Evolutionary conservation across 1,140 invertebrate species (phyloP), one percentile per base, ranked within the genome.

Genomic region (Megathymus violae): DNA sequence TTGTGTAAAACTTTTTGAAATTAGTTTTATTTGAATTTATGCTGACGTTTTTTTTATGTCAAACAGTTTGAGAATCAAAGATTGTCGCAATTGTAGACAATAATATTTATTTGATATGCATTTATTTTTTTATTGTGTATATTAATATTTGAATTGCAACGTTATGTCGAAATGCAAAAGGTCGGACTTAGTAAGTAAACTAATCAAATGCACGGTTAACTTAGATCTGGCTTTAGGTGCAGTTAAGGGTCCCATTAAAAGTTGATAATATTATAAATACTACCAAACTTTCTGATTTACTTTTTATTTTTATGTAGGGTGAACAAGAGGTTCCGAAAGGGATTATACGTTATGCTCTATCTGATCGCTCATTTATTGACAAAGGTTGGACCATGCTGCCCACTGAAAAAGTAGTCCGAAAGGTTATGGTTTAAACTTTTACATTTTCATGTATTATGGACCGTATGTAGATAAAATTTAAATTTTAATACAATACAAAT

Each of bases 301-400:
- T 52, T 6, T 46, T 44, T 10, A 34, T 36, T 61, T 72, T 78
- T 62, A 50, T 58, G 6, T 44, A 84, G 82, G 11, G 41, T 7
- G 81, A 83, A 9, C 58, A 74, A 51, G 83, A 84, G 17, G 9
- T 52, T 10, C 25, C 70, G 3, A 87, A 85, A 78, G 85, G 85
- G 17, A 31, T 84, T 10, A 76, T 83, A 17, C 71, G 76, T n/a
- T 91, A 89, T 38, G 77, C 82, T 17, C 66, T 91, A 50, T 91
- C 88, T 0, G 84, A 91, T 70, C 79, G 84, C 0, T 64, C 78
- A 0, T 91, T 85, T 67, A 91, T 91, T 25, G 85, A 89, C 10
- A 89, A 89, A 58, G 88, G 86, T 5, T 91, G 88, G 88, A 91
- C 88, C n/a, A 82, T 85, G 77, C 58, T 91, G 15, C 88, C 88